A percentile compares a stretch with the other conserved stretches of the same genome.
Evolutionary conservation across 2,888 invertebrate genomes (phyloP).

Genomic region (Antitype chi): DNA sequence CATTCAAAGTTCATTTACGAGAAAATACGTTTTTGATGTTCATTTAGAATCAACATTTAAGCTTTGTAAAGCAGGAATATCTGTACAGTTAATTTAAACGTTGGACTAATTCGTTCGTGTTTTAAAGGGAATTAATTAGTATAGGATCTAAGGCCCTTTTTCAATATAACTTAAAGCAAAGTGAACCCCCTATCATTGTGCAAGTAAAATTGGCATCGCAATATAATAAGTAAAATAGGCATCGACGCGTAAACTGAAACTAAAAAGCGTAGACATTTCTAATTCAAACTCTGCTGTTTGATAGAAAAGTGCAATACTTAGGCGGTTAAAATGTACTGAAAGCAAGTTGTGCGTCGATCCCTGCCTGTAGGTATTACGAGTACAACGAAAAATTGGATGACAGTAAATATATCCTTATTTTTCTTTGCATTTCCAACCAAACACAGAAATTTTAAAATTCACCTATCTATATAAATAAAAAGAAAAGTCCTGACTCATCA

Average conservation of each 20-base stretch:
- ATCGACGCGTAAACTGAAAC: too few species aligned
- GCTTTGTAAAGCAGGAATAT: slow-evolving; percentile 10
- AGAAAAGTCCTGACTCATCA: too few species aligned
- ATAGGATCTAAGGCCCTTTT: neutral
- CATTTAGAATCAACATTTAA: slow-evolving; percentile 65
- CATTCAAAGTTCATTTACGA: slow-evolving; percentile 69
- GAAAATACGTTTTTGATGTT: slow-evolving; percentile 69
- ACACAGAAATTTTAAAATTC: neutral
- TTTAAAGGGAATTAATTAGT: slow-evolving; percentile 1
- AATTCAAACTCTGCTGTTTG: too few species aligned
- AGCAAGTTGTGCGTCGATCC: too few species aligned
- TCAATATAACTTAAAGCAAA: neutral
- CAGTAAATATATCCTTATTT: neutral
- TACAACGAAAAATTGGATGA: neutral
- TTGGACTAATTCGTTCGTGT: slow-evolving; percentile 14
- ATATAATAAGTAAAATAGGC: too few species aligned
- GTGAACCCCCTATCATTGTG: neutral
- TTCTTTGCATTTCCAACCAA: neutral
- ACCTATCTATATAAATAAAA: too few species aligned
- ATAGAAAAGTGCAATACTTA: too few species aligned
- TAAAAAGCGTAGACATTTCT: too few species aligned
- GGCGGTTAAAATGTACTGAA: too few species aligned
- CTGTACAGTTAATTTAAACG: slow-evolving; percentile 9
- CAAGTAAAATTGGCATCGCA: too few species aligned
- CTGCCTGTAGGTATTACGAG: too few species aligned